Percentiles rank a stretch among this genome's conserved stretches.
phyloP scores from a whole-genome alignment of 2,113 vertebrate genomes.

The Leptobrachium ailaonicum region DNA sequence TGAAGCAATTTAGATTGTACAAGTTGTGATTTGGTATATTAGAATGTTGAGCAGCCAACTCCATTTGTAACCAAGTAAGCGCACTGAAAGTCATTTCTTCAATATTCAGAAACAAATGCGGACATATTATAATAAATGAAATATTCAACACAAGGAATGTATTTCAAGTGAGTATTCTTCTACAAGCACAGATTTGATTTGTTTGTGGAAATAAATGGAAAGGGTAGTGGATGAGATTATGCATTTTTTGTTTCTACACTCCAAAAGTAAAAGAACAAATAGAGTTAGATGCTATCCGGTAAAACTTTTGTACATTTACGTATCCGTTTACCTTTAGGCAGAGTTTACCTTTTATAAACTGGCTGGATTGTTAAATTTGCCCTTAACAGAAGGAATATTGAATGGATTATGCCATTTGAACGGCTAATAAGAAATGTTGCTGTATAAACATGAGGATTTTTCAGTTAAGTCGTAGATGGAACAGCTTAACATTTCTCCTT shows the following conservation, averaged over 20 bases:
- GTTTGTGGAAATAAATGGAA: slow-evolving; percentile 3
- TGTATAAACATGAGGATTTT: slow-evolving; percentile 4
- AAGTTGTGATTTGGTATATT: no score
- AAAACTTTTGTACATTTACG: background rate
- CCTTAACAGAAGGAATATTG: background rate
- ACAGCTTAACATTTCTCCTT: background rate
- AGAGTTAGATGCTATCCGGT: background rate
- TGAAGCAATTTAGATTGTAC: no score
- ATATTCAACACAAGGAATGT: background rate
- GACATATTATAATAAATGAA: background rate
- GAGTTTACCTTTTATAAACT: background rate
- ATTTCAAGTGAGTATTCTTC: background rate
- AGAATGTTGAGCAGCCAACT: no score
- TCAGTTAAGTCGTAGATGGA: background rate
- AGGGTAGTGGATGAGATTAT: background rate
- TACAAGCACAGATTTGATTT: background rate
- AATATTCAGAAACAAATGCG: background rate
- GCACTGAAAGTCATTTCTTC: no score
- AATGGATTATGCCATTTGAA: background rate
- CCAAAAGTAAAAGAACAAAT: background rate
- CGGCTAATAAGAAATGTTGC: background rate
- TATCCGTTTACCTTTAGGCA: background rate
- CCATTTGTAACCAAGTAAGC: no score
- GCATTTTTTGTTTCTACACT: background rate
- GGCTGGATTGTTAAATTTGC: background rate